These are phyloP conservation scores for Ommatoiulus sabulosus DNA, from an alignment of 2,888 invertebrate species.

Conservation along the genomic window DNA sequence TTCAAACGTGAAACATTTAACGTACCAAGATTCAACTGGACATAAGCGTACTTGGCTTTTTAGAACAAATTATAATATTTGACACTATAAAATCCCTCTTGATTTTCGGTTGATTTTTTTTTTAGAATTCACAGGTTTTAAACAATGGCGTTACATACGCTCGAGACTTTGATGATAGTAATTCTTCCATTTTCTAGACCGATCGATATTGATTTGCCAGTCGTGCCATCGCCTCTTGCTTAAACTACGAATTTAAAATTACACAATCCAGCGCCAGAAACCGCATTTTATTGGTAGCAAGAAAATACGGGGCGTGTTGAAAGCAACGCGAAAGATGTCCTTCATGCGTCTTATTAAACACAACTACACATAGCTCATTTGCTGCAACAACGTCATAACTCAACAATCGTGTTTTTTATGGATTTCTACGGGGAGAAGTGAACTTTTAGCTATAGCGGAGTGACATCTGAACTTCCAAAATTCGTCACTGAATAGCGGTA, in stretches of 20 bases:
- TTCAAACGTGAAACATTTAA: too few species aligned
- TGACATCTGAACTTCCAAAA: too few species aligned
- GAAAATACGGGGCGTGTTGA: not conserved
- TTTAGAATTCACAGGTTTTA: not conserved
- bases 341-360: not conserved
- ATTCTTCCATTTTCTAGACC: not conserved
- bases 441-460: too few species aligned
- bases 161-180: not conserved
- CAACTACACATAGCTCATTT: too few species aligned
- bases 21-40: too few species aligned
- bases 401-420: too few species aligned
- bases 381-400: too few species aligned
- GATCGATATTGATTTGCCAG: constrained; percentile 17
- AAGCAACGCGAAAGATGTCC: not conserved
- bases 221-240: not conserved
- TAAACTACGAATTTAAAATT: constrained; percentile 12
- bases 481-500: too few species aligned
- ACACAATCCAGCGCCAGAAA: not conserved
- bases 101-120: not conserved
- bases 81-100: not conserved
- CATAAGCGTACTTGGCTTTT: too few species aligned
- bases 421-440: too few species aligned
- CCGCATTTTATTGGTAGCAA: not conserved
- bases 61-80: not conserved
- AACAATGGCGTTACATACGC: not conserved